A percentile compares a stretch with the other conserved stretches of the same genome.
Evolutionary conservation across 2,797 vertebrate species (phyloP).

Genomic region (Sphenodon punctatus): DNA sequence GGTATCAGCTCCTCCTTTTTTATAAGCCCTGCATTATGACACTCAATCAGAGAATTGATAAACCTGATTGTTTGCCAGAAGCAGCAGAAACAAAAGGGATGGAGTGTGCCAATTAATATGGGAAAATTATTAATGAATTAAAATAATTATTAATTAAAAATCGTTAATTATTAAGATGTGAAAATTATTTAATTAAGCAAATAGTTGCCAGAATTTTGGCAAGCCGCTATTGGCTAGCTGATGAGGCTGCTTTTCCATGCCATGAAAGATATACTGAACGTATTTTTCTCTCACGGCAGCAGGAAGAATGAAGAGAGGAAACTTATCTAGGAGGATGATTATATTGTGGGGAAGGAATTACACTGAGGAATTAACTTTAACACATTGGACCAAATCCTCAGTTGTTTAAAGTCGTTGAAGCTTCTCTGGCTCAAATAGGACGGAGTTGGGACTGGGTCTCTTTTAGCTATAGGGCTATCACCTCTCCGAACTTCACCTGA

Average conservation of each 20-base stretch:
- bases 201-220: slow-evolving; percentile 37
- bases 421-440: neutral
- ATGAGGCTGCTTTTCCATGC: neutral
- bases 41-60: slow-evolving; percentile 38
- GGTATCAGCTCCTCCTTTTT: slow-evolving; percentile 54
- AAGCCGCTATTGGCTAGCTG: neutral
- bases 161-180: slow-evolving; percentile 33
- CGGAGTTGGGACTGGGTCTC: neutral
- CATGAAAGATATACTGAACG: neutral
- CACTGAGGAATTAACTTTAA: neutral
- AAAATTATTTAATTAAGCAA: slow-evolving; percentile 51
- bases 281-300: neutral
- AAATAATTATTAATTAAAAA: too few relatives aligned
- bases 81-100: neutral
- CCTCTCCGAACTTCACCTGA: too few relatives aligned
- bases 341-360: neutral
- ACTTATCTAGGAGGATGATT: neutral
- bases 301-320: neutral
- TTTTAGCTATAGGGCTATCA: too few relatives aligned
- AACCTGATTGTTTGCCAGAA: slow-evolving; percentile 18
- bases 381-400: neutral
- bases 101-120: slow-evolving; percentile 39
- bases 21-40: slow-evolving; percentile 54
- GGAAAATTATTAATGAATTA: too few relatives aligned
- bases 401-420: neutral